These are phyloP conservation scores for Parnassius orleans DNA, from an alignment of 2,888 invertebrate genomes.

Conservation along the genomic window DNA sequence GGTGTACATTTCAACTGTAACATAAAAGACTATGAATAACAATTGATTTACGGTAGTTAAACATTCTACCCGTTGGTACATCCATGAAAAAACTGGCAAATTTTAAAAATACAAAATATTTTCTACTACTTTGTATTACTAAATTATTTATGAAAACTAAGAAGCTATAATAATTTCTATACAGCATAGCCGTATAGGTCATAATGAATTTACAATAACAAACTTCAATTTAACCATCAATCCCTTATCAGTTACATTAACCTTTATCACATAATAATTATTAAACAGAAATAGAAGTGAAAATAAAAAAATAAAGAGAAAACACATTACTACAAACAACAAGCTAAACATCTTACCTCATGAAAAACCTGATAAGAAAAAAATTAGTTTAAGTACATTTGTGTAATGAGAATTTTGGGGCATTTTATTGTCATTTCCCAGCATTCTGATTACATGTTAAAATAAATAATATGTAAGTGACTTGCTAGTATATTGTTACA, in stretches of 20 bases:
- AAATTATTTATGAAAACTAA: not conserved
- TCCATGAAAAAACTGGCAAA: slow-evolving; percentile 7
- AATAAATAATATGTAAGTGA: slow-evolving; percentile 2
- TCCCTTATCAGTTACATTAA: not conserved
- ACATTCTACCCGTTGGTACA: not conserved
- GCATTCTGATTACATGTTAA: slow-evolving; percentile 15
- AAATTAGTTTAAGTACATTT: slow-evolving; percentile 41
- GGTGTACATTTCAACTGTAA: slow-evolving; percentile 9
- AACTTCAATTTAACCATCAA: not conserved
- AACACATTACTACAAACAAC: slow-evolving; percentile 58
- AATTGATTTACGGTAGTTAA: not conserved
- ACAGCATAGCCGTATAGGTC: slow-evolving; percentile 5
- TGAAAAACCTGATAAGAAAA: slow-evolving; percentile 68
- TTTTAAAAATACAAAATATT: slow-evolving; percentile 4
- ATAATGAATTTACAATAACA: slow-evolving; percentile 7
- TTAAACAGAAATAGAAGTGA: slow-evolving; percentile 31
- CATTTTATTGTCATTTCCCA: slow-evolving; percentile 8
- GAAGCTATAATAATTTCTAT: not conserved
- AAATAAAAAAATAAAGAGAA: slow-evolving; percentile 45
- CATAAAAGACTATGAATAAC: not conserved
- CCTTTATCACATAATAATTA: not conserved
- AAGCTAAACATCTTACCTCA: slow-evolving; percentile 73
- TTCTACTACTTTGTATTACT: not conserved
- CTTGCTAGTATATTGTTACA: slow-evolving; percentile 1
- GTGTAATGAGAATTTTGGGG: slow-evolving; percentile 15